A percentile compares a stretch with the other conserved stretches of the same genome.
phyloP scores from a whole-genome alignment of 1,140 invertebrate genomes.

The Pogonus chalceus region DNA sequence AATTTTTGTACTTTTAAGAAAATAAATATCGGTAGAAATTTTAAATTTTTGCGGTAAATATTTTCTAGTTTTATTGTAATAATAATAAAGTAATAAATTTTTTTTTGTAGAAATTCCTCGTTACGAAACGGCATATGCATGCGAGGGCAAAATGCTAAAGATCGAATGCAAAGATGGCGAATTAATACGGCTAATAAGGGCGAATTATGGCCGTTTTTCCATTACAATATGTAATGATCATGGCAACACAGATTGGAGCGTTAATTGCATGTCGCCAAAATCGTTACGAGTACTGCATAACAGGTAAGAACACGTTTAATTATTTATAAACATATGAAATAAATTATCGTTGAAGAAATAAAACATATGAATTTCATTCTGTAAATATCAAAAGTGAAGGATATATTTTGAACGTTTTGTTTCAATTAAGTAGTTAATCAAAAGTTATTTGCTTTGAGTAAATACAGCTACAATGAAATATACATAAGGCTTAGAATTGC shows the following conservation, averaged over 20 bases:
- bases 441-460: too few species aligned
- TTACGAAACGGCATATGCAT: constrained; percentile 87
- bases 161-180: constrained; percentile 80
- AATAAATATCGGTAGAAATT: too few species aligned
- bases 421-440: too few species aligned
- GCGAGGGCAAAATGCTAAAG: constrained; percentile 80
- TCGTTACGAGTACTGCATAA: constrained; percentile 68
- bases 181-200: constrained; percentile 82
- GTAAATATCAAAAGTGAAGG: too few species aligned
- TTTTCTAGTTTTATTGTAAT: too few species aligned
- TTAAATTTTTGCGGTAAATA: too few species aligned
- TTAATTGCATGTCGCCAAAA: constrained; percentile 86
- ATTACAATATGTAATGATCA: constrained; percentile 95
- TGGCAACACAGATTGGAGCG: constrained; percentile 92
- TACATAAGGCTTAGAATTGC: too few species aligned
- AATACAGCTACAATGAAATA: too few species aligned
- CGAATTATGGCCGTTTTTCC: constrained; percentile 91
- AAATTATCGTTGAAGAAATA: background rate
- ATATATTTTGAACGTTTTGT: too few species aligned
- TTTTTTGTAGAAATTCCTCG: constrained; percentile 49
- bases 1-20: too few species aligned
- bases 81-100: too few species aligned
- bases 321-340: background rate
- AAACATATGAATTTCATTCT: too few species aligned
- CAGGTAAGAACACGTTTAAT: constrained; percentile 45